These are phyloP conservation scores for Orthosia cruda DNA, from an alignment of 2,888 invertebrate species.

Conservation along the genomic window DNA sequence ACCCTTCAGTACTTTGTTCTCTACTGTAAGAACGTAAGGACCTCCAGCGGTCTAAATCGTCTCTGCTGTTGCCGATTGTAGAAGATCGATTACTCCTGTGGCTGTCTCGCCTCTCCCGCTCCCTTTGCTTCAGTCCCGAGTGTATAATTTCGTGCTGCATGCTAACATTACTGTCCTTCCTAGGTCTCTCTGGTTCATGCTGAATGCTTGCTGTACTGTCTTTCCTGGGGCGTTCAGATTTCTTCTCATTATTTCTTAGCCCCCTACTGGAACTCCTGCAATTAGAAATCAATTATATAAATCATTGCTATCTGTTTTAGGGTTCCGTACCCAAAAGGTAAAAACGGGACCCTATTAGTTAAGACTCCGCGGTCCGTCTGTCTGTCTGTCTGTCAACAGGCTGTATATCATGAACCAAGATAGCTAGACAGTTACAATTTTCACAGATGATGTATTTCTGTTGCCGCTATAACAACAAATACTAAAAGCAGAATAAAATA, in stretches of 20 bases:
- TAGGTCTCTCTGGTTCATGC: slow-evolving; percentile 80
- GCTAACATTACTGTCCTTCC: slow-evolving; percentile 86
- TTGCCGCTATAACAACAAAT: no score
- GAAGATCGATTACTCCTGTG: slow-evolving; percentile 88
- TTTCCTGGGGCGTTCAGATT: slow-evolving; percentile 82
- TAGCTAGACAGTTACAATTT: no score
- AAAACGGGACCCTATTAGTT: no score
- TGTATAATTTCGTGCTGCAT: slow-evolving; percentile 83
- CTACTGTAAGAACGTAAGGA: slow-evolving; percentile 89
- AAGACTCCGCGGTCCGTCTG: no score
- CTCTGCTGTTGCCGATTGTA: slow-evolving; percentile 88
- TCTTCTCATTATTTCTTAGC: slow-evolving; percentile 84
- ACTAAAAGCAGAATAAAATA: no score
- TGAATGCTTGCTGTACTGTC: slow-evolving; percentile 86
- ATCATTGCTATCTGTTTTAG: not conserved
- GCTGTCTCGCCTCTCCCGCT: slow-evolving; percentile 85
- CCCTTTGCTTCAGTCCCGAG: slow-evolving; percentile 80
- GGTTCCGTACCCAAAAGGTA: no score
- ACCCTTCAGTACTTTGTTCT: slow-evolving; percentile 90
- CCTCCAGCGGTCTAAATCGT: slow-evolving; percentile 89
- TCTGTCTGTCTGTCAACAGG: no score
- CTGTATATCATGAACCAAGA: no score
- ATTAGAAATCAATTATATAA: slow-evolving; percentile 20
- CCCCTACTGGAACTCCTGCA: slow-evolving; percentile 88
- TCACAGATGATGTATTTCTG: no score